These are phyloP conservation scores for Macrotis lagotis DNA, from an alignment of 2,113 vertebrate genomes.

Conservation along the genomic window DNA sequence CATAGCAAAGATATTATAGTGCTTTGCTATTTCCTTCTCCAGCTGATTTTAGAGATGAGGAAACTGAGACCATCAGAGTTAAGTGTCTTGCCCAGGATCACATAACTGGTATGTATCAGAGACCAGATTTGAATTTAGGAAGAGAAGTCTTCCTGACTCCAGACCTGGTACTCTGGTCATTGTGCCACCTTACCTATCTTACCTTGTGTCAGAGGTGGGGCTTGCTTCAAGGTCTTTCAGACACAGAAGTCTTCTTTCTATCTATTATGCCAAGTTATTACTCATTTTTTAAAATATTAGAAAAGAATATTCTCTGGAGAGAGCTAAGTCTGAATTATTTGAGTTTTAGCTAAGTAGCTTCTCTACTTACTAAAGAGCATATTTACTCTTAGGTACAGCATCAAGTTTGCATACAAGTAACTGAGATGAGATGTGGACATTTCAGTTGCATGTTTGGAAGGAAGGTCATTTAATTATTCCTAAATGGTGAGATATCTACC, in stretches of 20 bases:
- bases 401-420: background rate
- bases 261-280: background rate
- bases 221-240: background rate
- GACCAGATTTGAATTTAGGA: background rate
- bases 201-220: background rate
- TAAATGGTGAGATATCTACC: constrained; percentile 71
- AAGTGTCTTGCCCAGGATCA: background rate
- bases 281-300: constrained; percentile 1
- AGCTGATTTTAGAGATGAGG: background rate
- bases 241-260: background rate
- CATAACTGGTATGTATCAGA: background rate
- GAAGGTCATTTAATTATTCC: constrained; percentile 60
- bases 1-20: no score
- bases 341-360: background rate
- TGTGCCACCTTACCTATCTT: background rate
- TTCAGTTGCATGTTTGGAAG: background rate
- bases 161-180: background rate
- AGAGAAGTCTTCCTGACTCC: background rate
- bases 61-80: background rate
- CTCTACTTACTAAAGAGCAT: background rate
- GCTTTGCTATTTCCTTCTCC: no score
- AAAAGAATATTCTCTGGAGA: background rate
- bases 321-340: background rate
- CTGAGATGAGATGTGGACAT: background rate
- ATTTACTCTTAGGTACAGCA: constrained; percentile 6